Evolutionary conservation across 2,888 invertebrate genomes (phyloP), one percentile per base, ranked within the genome.

Genomic region (Deilephila porcellus): DNA sequence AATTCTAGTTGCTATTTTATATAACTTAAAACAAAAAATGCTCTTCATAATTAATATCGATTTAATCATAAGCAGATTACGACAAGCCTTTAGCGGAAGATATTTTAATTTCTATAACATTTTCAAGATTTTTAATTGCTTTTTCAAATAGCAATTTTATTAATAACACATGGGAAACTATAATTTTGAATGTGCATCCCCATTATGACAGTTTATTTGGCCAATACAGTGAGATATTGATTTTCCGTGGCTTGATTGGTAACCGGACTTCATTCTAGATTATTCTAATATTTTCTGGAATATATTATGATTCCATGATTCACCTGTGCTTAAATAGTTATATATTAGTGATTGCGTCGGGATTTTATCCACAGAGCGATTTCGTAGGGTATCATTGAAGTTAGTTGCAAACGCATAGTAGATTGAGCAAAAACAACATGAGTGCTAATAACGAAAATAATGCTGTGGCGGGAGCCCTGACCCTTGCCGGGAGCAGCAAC

Each of bases 381-480:
- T 56, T 29, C 19, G 20, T 14, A 32, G 63, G 8, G 63, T 17
- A 1, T 56, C 4, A 6, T 56, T n/a, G 56, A 45, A 45, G 45
- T 45, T 11, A 14, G 14, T 45, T 45, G 45, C 4, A 45, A 14
- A 11, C 2, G 2, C 11, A 45, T 45, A 0, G 11, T 62, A 34
- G n/a, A 60, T 14, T 29, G 19, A 29, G 11, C 37, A 67, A 3
- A 34, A 70, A 72, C 19, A 85, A 82, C 78, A 93, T 93, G 93
- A 82, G 81, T 80, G 85, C 87, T 67, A 90, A 88, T 80, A 87
- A 89, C 79, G 83, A 80, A 17, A 83, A 78, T 60, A 81, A 71
- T n/a, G 83, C 79, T 52, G 84, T 87, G 71, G 85, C 86, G 59
- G 90, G 89, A 67, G 89, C 88, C 19, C 52, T 90, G 25, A 85